These are phyloP conservation scores for Craniophora ligustri DNA, from an alignment of 2,888 invertebrate genomes.

Conservation along the genomic window DNA sequence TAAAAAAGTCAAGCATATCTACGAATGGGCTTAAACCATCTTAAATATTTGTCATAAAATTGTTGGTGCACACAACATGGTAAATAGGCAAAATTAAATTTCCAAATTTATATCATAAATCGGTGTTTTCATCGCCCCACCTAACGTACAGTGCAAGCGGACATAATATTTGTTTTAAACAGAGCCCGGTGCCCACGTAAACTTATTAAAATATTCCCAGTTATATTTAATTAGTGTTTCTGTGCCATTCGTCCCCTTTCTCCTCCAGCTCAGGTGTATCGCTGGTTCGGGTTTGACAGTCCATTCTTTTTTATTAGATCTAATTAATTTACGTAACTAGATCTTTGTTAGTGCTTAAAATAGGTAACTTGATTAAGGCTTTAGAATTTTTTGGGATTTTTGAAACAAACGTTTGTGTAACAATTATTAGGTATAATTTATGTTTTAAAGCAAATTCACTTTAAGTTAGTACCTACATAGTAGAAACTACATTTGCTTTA, in stretches of 20 bases:
- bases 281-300: constrained; percentile 55
- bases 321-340: constrained; percentile 42
- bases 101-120: background rate
- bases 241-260: constrained; percentile 78
- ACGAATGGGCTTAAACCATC: no score
- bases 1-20: no score
- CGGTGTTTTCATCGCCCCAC: constrained; percentile 26
- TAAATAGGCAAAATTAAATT: no score
- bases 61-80: no score
- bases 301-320: constrained; percentile 38
- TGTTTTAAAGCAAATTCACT: no score
- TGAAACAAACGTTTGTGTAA: no score
- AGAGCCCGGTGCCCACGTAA: constrained; percentile 77
- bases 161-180: constrained; percentile 86
- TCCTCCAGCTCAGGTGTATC: constrained; percentile 77
- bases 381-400: no score
- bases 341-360: constrained; percentile 7
- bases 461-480: no score
- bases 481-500: no score
- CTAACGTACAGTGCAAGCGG: constrained; percentile 67
- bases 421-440: no score
- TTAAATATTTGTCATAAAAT: no score
- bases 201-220: constrained; percentile 88
- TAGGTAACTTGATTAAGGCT: background rate
- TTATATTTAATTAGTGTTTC: constrained; percentile 85